Evolutionary conservation across 2,797 vertebrate species (phyloP).

Genomic region (Meriones psammophilus): DNA sequence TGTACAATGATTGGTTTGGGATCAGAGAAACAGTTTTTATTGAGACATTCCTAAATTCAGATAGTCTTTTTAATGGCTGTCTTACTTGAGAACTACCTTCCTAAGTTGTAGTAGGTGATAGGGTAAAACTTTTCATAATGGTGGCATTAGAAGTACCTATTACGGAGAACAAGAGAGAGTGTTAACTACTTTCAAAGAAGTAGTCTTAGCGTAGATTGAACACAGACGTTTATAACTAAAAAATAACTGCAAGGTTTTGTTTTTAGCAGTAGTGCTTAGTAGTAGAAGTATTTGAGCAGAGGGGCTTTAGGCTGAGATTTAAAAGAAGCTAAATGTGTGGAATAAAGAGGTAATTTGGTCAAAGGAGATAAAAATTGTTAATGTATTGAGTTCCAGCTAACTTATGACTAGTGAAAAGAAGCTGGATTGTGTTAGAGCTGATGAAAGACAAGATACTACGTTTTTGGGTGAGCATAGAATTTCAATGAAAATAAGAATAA

Average conservation of each 20-base stretch:
- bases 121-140: constrained; percentile 28
- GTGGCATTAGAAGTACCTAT: constrained; percentile 37
- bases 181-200: constrained; percentile 31
- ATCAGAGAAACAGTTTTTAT: constrained; percentile 54
- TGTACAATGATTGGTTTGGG: constrained; percentile 18
- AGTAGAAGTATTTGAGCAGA: not conserved
- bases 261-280: not conserved
- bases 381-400: not conserved
- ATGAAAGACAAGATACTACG: constrained; percentile 38
- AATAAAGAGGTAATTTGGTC: not conserved
- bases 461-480: constrained; percentile 5
- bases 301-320: constrained; percentile 7
- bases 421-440: constrained; percentile 29
- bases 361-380: constrained; percentile 9
- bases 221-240: not conserved
- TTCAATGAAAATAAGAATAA: constrained; percentile 1
- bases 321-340: not conserved
- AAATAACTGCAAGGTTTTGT: not conserved
- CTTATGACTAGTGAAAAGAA: constrained; percentile 22
- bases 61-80: constrained; percentile 13
- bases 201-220: constrained; percentile 26
- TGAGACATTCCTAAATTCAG: constrained; percentile 15
- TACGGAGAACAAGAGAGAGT: not conserved
- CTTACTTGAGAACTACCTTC: not conserved
- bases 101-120: not conserved